phyloP scores from a whole-genome alignment of 2,888 invertebrate species.

The Eueremaeus valkanovi region DNA sequence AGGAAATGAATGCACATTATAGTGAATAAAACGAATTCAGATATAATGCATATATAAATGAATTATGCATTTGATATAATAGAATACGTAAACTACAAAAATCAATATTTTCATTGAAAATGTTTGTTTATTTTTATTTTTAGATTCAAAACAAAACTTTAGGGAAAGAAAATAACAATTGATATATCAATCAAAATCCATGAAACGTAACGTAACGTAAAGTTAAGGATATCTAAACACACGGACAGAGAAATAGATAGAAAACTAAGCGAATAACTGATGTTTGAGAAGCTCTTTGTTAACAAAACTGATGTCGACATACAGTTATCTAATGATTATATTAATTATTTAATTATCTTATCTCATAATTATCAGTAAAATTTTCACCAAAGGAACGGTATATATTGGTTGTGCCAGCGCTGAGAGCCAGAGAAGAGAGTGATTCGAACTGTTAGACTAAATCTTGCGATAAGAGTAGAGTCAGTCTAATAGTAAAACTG shows the following conservation, averaged over 20 bases:
- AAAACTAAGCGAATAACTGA: neutral
- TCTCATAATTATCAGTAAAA: neutral
- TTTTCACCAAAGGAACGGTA: too few relatives aligned
- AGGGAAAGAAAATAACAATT: too few relatives aligned
- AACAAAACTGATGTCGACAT: neutral
- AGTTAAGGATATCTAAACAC: neutral
- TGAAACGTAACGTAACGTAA: too few relatives aligned
- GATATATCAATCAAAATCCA: too few relatives aligned
- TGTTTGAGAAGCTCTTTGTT: neutral
- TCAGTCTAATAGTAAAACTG: neutral
- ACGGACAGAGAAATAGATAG: neutral
- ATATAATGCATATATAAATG: neutral
- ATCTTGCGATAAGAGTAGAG: neutral
- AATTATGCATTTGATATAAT: too few relatives aligned
- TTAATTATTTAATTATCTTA: slow-evolving; percentile 13
- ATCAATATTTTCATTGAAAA: neutral
- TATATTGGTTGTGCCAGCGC: neutral
- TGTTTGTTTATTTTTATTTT: neutral
- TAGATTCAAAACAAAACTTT: neutral
- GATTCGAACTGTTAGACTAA: neutral
- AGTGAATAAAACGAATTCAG: neutral
- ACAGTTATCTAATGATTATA: neutral
- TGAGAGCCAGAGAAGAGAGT: neutral
- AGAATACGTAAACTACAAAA: neutral
- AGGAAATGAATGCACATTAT: neutral